Evolutionary conservation across 2,888 invertebrate genomes (phyloP), one percentile per base, ranked within the genome.

Genomic region (Allophyes oxyacanthae): DNA sequence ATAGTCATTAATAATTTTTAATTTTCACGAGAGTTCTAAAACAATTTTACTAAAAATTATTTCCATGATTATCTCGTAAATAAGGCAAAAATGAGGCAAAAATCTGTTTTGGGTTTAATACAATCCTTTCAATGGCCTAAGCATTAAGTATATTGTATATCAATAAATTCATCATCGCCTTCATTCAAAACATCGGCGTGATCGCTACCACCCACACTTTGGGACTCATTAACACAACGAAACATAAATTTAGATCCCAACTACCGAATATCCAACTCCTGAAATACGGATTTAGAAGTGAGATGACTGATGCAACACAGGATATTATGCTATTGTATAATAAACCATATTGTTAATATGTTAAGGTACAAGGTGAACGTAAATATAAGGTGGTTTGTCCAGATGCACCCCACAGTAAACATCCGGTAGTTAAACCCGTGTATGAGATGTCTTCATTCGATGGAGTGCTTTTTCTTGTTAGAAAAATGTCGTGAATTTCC

Each of bases 401-500:
- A 58, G 58, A 56, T 70, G 46, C 68, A 74, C 73, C 72, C 64
- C 59, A 66, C 46, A 49, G 63, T 79, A 84, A 84, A 89, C 89
- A 89, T 90, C 90, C 90, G 89, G 85, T 77, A 77, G 79, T 84
- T 79, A 79, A 80, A 79, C 64, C 50, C 54, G 62, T 61, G 65
- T 66, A 63, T 60, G 63, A 63, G 65, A 74, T 64, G 77, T 80
- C 78, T 85, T 82, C 79, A 84, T 87, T 82, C 70, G 53, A 77
- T 67, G 69, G 72, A 90, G 84, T 87, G 86, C 80, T 70, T 86
- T 88, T 87, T 80, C 87, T 84, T 85, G 86, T 86, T 58, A 63
- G 79, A 79, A 79, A 77, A 77, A 70, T 61, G 53, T 40, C 48
- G 54, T 52, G 72, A 42, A 55, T 74, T 68, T 72, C 67, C 64